phyloP scores from a whole-genome alignment of 2,888 invertebrate species.

The Kuschelorhynchus macadamiae region DNA sequence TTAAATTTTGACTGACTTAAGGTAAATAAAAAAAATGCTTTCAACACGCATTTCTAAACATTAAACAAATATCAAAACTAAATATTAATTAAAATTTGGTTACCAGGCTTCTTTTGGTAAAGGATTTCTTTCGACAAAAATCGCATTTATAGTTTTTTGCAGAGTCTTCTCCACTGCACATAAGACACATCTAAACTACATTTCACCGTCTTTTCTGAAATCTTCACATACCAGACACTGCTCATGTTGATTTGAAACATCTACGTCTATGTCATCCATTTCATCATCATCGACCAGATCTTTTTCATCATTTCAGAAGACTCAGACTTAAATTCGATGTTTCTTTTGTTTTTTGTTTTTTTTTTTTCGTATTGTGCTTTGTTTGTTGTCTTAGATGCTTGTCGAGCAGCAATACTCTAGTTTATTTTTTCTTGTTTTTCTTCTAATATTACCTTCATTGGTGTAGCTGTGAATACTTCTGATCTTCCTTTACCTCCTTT shows the following conservation, averaged over 20 bases:
- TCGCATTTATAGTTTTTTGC: conserved; percentile 6
- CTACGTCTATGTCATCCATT: neutral
- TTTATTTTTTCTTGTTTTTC: neutral
- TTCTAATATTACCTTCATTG: neutral
- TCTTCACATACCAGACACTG: conserved; percentile 5
- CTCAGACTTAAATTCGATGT: neutral
- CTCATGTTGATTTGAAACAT: neutral
- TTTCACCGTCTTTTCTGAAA: conserved; percentile 12
- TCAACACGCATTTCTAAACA: no score
- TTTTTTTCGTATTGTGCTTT: neutral
- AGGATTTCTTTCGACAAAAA: neutral
- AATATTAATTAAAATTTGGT: no score
- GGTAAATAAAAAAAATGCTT: no score
- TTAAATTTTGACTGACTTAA: no score
- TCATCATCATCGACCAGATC: conserved; percentile 14
- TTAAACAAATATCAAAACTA: no score
- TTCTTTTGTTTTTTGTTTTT: neutral
- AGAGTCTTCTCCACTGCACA: neutral
- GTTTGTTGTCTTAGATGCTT: no score
- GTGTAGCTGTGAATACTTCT: neutral
- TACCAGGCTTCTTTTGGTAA: neutral
- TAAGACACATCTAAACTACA: neutral
- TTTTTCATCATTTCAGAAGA: neutral
- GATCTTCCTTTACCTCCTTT: no score
- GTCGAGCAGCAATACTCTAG: neutral